Evolutionary conservation across 2,888 invertebrate genomes (phyloP).

Genomic region (Bibio marci): DNA sequence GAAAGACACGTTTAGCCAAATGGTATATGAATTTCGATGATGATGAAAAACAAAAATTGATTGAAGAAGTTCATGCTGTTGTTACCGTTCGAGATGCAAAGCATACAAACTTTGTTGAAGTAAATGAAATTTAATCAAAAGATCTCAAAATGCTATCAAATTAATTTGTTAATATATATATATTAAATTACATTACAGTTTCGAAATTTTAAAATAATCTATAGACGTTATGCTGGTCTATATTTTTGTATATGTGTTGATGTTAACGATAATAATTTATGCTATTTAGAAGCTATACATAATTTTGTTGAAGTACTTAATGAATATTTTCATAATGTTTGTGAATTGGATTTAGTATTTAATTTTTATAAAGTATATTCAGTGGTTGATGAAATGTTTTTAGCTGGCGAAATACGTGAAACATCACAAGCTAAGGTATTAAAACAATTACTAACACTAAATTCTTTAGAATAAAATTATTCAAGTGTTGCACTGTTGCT

Average conservation of each 20-base stretch:
- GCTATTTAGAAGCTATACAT: conserved; percentile 97
- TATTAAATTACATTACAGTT: no score
- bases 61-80: conserved; percentile 98
- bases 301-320: conserved; percentile 99
- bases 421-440: conserved; percentile 99
- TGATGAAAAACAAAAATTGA: conserved; percentile 98
- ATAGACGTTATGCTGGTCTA: conserved; percentile 93
- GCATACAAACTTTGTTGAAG: conserved; percentile 99
- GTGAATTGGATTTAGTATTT: conserved; percentile 97
- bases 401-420: conserved; percentile 96
- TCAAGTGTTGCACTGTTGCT: no score
- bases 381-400: conserved; percentile 99
- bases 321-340: conserved; percentile 99
- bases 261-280: conserved; percentile 96
- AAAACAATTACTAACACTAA: conserved; percentile 93
- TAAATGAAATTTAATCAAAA: conserved; percentile 32
- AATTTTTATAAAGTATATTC: conserved; percentile 99
- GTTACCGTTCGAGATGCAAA: conserved; percentile 98
- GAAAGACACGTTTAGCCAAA: conserved; percentile 95
- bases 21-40: conserved; percentile 99
- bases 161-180: background rate
- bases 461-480: conserved; percentile 91
- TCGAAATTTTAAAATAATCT: conserved; percentile 98
- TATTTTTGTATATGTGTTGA: conserved; percentile 99
- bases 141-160: background rate